Percentiles rank a stretch among this genome's conserved stretches.
Evolutionary conservation across 2,888 invertebrate genomes (phyloP).

Genomic region (Hemaris fuciformis): DNA sequence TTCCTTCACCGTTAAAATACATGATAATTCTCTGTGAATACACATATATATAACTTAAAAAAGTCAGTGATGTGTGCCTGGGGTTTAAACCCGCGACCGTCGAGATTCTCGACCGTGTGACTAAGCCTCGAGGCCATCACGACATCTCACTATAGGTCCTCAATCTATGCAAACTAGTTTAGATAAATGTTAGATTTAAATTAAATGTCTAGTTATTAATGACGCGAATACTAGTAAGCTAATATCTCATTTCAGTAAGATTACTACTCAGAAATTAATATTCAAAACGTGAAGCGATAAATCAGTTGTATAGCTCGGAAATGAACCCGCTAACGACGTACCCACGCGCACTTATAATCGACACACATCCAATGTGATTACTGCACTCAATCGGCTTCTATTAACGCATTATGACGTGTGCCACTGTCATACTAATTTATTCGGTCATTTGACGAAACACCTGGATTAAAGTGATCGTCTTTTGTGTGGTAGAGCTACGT

Average conservation of each 20-base stretch:
- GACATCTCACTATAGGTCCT: too few species aligned
- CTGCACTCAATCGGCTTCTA: background rate
- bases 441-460: background rate
- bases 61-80: too few species aligned
- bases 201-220: background rate
- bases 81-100: too few species aligned
- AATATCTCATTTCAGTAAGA: background rate
- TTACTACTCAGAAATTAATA: background rate
- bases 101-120: too few species aligned
- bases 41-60: too few species aligned
- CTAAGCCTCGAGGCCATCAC: too few species aligned
- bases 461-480: too few species aligned
- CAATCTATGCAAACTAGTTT: too few species aligned
- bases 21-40: too few species aligned
- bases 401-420: background rate
- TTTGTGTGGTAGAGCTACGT: too few species aligned
- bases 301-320: background rate
- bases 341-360: background rate
- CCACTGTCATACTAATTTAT: background rate
- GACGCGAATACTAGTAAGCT: background rate
- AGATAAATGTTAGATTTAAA: too few species aligned
- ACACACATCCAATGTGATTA: background rate
- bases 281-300: background rate
- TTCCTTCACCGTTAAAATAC: too few species aligned
- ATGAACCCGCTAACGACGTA: background rate